Percentiles rank a stretch among this genome's conserved stretches.
These are phyloP conservation scores for Watsonalla binaria DNA, from an alignment of 2,888 invertebrate species.

Conservation along the genomic window DNA sequence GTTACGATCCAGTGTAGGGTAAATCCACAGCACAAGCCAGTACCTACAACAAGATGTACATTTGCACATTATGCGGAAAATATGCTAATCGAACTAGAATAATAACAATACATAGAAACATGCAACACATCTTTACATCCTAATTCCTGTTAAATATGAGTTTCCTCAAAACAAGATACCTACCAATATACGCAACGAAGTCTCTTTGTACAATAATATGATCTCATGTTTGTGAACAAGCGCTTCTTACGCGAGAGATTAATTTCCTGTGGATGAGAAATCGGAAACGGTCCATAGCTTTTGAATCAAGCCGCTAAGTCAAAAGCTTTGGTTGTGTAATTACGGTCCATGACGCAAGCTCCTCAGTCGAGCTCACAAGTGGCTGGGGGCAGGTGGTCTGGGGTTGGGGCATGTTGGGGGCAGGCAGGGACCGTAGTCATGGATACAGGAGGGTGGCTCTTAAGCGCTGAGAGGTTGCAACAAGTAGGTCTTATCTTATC, in stretches of 20 bases:
- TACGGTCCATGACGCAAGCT: constrained; percentile 58
- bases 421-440: constrained; percentile 42
- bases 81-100: no score
- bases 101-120: no score
- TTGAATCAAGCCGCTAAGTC: constrained; percentile 40
- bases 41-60: no score
- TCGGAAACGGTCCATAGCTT: constrained; percentile 38
- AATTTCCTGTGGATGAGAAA: constrained; percentile 30
- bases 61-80: no score
- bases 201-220: no score
- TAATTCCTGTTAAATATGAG: no score
- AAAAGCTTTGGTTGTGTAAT: constrained; percentile 71
- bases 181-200: no score
- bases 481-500: constrained; percentile 48
- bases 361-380: constrained; percentile 54
- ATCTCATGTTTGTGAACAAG: not conserved
- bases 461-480: constrained; percentile 45
- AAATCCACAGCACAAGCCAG: no score
- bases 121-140: no score
- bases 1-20: no score
- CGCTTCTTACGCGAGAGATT: not conserved
- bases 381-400: constrained; percentile 18
- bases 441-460: constrained; percentile 39
- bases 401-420: constrained; percentile 9
- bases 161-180: no score